These are phyloP conservation scores for Phthorimaea operculella DNA, from an alignment of 1,140 invertebrate genomes.

Conservation along the genomic window DNA sequence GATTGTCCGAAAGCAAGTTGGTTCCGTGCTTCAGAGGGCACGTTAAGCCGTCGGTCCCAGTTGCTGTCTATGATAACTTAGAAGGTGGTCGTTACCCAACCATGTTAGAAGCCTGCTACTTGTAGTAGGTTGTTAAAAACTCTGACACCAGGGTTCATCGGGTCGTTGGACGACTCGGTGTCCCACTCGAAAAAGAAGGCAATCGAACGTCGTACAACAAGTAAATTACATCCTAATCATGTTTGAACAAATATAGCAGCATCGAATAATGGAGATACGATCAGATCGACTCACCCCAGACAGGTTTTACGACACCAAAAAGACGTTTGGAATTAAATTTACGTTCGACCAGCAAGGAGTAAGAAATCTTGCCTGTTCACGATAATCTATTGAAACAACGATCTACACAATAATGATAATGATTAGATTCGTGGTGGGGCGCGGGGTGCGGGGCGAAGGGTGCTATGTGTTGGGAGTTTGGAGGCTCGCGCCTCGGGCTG, in stretches of 20 bases:
- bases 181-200: too few species aligned
- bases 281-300: background rate
- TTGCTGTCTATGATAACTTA: too few species aligned
- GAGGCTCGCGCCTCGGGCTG: conserved; percentile 18
- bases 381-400: conserved; percentile 24
- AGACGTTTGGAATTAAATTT: background rate
- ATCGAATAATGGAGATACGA: background rate
- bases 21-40: too few species aligned
- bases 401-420: conserved; percentile 26
- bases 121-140: too few species aligned
- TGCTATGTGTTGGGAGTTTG: background rate
- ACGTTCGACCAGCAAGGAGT: background rate
- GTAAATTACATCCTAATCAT: background rate
- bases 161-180: too few species aligned
- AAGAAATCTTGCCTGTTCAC: conserved; percentile 18
- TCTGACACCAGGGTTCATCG: too few species aligned
- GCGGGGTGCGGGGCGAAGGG: conserved; percentile 10
- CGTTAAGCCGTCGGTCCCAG: too few species aligned
- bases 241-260: background rate
- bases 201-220: too few species aligned
- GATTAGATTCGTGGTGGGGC: conserved; percentile 25
- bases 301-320: background rate
- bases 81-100: too few species aligned
- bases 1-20: too few species aligned
- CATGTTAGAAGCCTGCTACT: too few species aligned